Conservation (phyloP, 2,888 invertebrate genomes). For the Aproaerema taeniolella region DNA sequence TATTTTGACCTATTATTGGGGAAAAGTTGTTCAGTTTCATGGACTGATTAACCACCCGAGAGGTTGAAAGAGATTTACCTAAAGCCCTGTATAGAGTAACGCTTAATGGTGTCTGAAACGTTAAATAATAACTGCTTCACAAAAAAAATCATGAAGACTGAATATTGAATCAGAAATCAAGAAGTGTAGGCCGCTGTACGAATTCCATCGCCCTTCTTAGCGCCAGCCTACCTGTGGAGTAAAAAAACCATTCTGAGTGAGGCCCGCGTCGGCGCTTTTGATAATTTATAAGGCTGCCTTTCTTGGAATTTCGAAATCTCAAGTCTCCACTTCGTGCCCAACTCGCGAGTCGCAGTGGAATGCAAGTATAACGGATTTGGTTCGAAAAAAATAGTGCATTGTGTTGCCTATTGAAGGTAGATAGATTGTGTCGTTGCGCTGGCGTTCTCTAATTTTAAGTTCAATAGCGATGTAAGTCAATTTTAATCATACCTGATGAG, state of each 20-base stretch:
- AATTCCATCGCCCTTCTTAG: constrained; percentile 71
- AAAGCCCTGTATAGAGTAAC: no score
- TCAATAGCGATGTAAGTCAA: constrained; percentile 29
- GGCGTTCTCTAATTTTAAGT: constrained; percentile 40
- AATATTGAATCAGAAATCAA: constrained; percentile 36
- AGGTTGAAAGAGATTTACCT: no score
- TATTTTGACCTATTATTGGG: no score
- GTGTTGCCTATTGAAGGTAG: constrained; percentile 36
- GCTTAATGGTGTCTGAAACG: no score
- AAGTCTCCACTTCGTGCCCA: constrained; percentile 48
- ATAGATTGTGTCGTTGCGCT: constrained; percentile 35
- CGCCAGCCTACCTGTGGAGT: constrained; percentile 73
- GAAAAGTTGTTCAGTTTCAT: no score
- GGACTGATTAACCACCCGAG: no score
- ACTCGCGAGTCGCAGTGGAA: constrained; percentile 64
- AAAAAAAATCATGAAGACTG: no score
- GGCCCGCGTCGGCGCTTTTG: constrained; percentile 75
- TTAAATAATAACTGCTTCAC: no score
- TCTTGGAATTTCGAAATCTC: constrained; percentile 76
- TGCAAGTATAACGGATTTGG: constrained; percentile 73
- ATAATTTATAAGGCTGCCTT: constrained; percentile 76
- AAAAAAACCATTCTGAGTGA: constrained; percentile 72
- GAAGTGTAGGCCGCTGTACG: constrained; percentile 36
- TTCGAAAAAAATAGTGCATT: constrained; percentile 64
- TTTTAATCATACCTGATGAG: no score